Evolutionary conservation across 2,888 invertebrate genomes (phyloP).

Genomic region (Camptogramma bilineatum): DNA sequence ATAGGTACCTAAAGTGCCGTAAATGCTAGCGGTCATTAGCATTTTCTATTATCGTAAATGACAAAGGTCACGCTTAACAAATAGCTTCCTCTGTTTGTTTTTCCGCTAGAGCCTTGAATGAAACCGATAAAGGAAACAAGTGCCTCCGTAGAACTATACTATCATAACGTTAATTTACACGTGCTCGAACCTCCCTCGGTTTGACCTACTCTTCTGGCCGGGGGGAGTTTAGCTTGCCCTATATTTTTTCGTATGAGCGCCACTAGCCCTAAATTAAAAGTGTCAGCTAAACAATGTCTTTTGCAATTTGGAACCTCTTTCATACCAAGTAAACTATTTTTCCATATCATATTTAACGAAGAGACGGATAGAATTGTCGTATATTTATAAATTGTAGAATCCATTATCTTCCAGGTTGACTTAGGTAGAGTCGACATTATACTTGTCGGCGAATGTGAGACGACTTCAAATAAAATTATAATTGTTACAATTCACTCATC

Average conservation of each 20-base stretch:
- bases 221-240: constrained; percentile 25
- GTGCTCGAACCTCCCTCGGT: constrained; percentile 28
- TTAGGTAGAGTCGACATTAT: background rate
- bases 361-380: background rate
- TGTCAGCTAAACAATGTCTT: background rate
- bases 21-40: constrained; percentile 68
- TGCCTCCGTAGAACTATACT: constrained; percentile 14
- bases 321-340: background rate
- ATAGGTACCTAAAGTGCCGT: constrained; percentile 51
- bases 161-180: constrained; percentile 23
- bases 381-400: background rate
- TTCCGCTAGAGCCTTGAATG: constrained; percentile 24
- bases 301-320: background rate
- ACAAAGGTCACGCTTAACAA: constrained; percentile 35
- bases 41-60: constrained; percentile 46
- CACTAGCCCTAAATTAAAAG: constrained; percentile 16
- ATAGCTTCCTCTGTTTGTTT: constrained; percentile 41
- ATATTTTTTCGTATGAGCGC: constrained; percentile 23
- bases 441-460: background rate
- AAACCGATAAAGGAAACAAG: constrained; percentile 19
- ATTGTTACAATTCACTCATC: no score
- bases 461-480: no score
- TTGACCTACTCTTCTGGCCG: constrained; percentile 30
- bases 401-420: background rate
- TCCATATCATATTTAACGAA: background rate